phyloP scores from a whole-genome alignment of 2,888 invertebrate genomes.

The Aromia moschata region DNA sequence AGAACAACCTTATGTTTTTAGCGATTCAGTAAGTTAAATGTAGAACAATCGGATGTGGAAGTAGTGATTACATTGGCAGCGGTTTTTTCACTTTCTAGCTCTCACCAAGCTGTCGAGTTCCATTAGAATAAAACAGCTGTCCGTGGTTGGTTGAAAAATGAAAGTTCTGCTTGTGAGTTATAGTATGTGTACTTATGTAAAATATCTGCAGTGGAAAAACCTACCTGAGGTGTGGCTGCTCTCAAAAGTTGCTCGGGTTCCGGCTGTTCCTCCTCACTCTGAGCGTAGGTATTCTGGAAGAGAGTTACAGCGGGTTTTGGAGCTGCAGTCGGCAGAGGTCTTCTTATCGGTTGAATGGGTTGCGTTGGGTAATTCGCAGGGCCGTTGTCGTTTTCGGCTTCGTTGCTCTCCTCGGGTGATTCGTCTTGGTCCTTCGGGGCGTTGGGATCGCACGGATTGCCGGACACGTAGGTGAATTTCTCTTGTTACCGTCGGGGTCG shows the following conservation, averaged over 20 bases:
- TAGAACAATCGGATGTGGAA: too few species aligned
- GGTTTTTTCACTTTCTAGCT: too few species aligned
- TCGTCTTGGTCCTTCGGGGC: constrained; percentile 75
- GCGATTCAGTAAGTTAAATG: too few species aligned
- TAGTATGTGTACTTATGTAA: too few species aligned
- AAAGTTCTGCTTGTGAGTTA: too few species aligned
- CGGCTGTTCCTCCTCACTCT: constrained; percentile 70
- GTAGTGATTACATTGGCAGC: too few species aligned
- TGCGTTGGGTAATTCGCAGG: constrained; percentile 73
- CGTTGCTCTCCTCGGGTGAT: constrained; percentile 59
- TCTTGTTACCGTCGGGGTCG: constrained; percentile 85
- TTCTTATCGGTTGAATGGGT: constrained; percentile 61
- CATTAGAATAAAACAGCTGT: too few species aligned
- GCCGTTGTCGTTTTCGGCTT: constrained; percentile 69
- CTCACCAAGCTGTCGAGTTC: too few species aligned
- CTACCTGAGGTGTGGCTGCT: constrained; percentile 54
- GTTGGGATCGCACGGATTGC: constrained; percentile 87
- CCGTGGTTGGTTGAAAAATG: too few species aligned
- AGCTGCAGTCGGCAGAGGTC: constrained; percentile 59
- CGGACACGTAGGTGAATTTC: constrained; percentile 87
- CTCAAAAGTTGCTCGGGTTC: constrained; percentile 65
- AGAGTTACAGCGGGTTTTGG: constrained; percentile 70
- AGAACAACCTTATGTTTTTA: too few species aligned
- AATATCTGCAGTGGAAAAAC: too few species aligned
- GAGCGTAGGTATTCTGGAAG: constrained; percentile 78